phyloP scores from a whole-genome alignment of 1,140 invertebrate genomes.

The Drosophila erecta region DNA sequence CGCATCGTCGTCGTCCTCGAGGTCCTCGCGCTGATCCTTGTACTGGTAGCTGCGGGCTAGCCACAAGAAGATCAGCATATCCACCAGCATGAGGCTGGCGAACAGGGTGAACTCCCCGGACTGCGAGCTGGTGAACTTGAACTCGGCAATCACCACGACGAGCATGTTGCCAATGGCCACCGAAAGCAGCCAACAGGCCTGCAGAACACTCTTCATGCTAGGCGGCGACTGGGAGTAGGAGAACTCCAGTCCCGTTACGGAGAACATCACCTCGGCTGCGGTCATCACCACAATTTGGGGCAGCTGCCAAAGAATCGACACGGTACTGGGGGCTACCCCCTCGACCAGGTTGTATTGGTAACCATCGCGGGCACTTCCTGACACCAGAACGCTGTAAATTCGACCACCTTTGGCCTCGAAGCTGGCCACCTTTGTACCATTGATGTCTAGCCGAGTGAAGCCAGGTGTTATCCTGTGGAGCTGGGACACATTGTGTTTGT shows the following conservation, averaged over 20 bases:
- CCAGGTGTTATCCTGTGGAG: conserved; percentile 84
- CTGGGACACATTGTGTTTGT: conserved; percentile 65
- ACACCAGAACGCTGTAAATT: conserved; percentile 86
- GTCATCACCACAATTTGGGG: conserved; percentile 96
- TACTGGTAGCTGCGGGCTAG: conserved; percentile 90
- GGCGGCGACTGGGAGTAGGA: conserved; percentile 94
- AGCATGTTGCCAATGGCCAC: conserved; percentile 96
- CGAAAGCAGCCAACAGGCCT: conserved; percentile 95
- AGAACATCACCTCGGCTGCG: conserved; percentile 93
- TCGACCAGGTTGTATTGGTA: conserved; percentile 45
- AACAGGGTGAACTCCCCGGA: conserved; percentile 94
- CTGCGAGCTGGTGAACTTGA: conserved; percentile 72
- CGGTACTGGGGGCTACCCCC: conserved; percentile 88
- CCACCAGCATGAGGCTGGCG: conserved; percentile 92
- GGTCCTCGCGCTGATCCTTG: conserved; percentile 39
- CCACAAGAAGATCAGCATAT: conserved; percentile 92
- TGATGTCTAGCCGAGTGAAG: conserved; percentile 81
- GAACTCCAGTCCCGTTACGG: conserved; percentile 96
- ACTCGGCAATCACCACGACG: conserved; percentile 91
- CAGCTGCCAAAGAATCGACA: conserved; percentile 93
- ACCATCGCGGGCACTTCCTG: conserved; percentile 87
- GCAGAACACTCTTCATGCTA: conserved; percentile 96
- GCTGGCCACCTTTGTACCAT: conserved; percentile 61
- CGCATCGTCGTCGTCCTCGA: background rate
- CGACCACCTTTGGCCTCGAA: conserved; percentile 86